Evolutionary conservation across 2,888 invertebrate genomes (phyloP).

Genomic region (Eudasyphora cyanicolor): DNA sequence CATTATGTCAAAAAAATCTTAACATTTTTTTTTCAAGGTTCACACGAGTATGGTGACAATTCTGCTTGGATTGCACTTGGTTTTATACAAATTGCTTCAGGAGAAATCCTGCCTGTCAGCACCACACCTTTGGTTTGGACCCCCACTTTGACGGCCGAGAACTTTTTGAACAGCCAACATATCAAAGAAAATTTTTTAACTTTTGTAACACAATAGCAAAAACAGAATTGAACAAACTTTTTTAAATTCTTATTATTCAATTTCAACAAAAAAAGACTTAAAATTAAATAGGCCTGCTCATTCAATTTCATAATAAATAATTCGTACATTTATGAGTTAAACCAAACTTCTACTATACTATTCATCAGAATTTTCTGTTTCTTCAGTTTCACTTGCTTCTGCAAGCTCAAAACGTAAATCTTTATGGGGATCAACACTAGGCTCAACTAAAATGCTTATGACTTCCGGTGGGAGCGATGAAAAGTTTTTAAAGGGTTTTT

Average conservation of each 20-base stretch:
- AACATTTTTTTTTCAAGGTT: background rate
- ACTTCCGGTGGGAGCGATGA: too few relatives aligned
- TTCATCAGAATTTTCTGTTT: too few relatives aligned
- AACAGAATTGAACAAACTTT: background rate
- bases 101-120: background rate
- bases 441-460: background rate
- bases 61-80: background rate
- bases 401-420: too few relatives aligned
- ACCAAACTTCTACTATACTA: too few relatives aligned
- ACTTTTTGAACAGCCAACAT: too few relatives aligned
- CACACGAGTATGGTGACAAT: too few relatives aligned
- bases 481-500: background rate
- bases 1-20: background rate
- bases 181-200: background rate
- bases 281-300: too few relatives aligned
- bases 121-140: slow-evolving; percentile 7
- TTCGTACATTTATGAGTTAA: background rate
- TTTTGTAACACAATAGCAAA: background rate
- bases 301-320: too few relatives aligned
- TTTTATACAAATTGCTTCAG: too few relatives aligned
- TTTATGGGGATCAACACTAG: background rate
- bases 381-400: too few relatives aligned
- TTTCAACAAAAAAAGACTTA: too few relatives aligned
- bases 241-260: too few relatives aligned
- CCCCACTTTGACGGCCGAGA: slow-evolving; percentile 14